These are phyloP conservation scores for Drosophila subobscura DNA, from an alignment of 1,140 invertebrate species.

Conservation along the genomic window DNA sequence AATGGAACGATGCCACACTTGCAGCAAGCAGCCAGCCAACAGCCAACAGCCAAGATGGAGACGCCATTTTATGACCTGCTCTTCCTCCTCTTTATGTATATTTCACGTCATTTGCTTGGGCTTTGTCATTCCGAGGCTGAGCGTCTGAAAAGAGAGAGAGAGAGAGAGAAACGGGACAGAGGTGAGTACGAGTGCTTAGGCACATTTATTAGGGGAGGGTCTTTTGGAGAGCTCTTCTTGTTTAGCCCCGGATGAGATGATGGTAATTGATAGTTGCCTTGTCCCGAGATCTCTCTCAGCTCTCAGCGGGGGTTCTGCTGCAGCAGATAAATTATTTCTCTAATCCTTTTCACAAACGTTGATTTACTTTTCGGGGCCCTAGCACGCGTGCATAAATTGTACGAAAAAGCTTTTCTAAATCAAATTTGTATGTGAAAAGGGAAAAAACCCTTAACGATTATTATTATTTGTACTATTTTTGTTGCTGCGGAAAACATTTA, in stretches of 20 bases:
- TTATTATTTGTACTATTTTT: slow-evolving; percentile 24
- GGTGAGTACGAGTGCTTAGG: slow-evolving; percentile 41
- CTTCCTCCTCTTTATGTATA: slow-evolving; percentile 53
- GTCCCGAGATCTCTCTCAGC: slow-evolving; percentile 5
- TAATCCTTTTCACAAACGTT: slow-evolving; percentile 16
- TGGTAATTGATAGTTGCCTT: slow-evolving; percentile 72
- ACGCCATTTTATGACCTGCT: slow-evolving; percentile 60
- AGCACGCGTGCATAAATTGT: background rate
- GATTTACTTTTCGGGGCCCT: background rate
- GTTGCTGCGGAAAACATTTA: slow-evolving; percentile 37
- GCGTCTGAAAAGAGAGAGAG: slow-evolving; percentile 18
- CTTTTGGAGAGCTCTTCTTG: slow-evolving; percentile 52
- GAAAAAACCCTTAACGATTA: slow-evolving; percentile 14
- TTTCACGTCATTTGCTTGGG: slow-evolving; percentile 70
- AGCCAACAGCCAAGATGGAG: too few relatives aligned
- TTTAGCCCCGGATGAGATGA: slow-evolving; percentile 63
- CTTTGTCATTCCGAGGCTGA: slow-evolving; percentile 61
- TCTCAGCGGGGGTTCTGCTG: background rate
- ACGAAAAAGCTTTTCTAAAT: slow-evolving; percentile 8
- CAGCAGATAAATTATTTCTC: slow-evolving; percentile 24
- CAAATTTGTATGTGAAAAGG: slow-evolving; percentile 3
- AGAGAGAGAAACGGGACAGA: background rate
- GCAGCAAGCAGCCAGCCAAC: slow-evolving; percentile 17
- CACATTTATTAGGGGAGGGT: slow-evolving; percentile 47
- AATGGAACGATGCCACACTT: slow-evolving; percentile 45